phyloP scores from a whole-genome alignment of 2,113 vertebrate genomes.

The Artemisiospiza belli region DNA sequence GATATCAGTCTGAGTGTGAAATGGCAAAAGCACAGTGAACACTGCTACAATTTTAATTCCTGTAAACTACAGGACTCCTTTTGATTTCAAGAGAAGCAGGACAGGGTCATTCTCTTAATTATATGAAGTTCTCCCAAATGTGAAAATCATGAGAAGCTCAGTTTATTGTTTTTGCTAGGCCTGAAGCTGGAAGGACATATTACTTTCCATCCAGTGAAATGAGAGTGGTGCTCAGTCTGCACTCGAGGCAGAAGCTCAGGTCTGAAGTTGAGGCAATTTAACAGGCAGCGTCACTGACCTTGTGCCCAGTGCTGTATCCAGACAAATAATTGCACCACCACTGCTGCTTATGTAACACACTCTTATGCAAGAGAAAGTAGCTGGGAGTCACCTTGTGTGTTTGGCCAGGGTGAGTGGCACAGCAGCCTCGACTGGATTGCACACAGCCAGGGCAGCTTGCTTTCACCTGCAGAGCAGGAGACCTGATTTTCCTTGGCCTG shows the following conservation, averaged over 20 bases:
- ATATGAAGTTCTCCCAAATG: not conserved
- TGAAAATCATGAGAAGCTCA: not conserved
- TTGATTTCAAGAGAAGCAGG: not conserved
- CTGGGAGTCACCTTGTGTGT: not conserved
- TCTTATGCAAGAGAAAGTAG: conserved; percentile 3
- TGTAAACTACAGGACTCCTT: not conserved
- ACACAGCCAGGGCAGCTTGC: not conserved
- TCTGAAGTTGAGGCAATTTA: not conserved
- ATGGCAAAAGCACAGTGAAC: not conserved
- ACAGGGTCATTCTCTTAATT: not conserved
- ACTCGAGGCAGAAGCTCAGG: not conserved
- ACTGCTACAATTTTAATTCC: not conserved
- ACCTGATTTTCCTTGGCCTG: not conserved
- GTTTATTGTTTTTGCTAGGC: not conserved
- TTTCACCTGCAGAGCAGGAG: not conserved
- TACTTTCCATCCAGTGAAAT: not conserved
- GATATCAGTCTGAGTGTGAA: not conserved
- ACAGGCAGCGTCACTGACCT: not conserved
- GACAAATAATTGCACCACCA: not conserved
- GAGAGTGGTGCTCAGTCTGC: not conserved
- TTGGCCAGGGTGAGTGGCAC: not conserved
- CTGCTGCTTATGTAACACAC: not conserved
- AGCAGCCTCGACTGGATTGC: not conserved
- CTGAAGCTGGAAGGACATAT: not conserved
- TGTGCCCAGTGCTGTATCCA: not conserved